These are phyloP conservation scores for Diorhabda elongata DNA, from an alignment of 1,140 invertebrate genomes.

Conservation along the genomic window DNA sequence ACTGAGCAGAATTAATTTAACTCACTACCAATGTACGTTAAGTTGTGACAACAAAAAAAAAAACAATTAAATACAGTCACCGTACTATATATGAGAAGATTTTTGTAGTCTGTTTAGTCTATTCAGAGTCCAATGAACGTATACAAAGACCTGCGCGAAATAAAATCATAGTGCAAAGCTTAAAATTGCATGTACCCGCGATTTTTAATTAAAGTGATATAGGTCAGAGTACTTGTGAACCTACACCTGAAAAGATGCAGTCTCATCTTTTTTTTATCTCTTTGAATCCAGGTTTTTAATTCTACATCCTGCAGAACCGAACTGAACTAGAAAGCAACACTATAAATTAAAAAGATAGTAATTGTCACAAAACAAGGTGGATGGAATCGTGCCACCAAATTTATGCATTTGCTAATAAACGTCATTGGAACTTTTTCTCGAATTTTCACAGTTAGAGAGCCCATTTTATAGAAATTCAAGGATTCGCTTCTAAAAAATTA, in stretches of 20 bases:
- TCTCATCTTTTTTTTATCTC: not conserved
- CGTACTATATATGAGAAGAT: no score
- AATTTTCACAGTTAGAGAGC: no score
- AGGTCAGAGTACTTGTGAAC: conserved; percentile 13
- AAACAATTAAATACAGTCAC: no score
- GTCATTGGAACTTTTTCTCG: no score
- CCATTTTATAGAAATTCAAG: no score
- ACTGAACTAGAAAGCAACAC: not conserved
- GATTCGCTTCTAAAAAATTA: no score
- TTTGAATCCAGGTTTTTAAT: not conserved
- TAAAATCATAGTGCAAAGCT: conserved; percentile 4
- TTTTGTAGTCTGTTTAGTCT: not conserved
- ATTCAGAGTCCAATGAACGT: conserved; percentile 6
- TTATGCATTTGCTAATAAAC: no score
- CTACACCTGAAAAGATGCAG: conserved; percentile 4
- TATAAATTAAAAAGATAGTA: not conserved
- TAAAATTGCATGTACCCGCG: conserved; percentile 15
- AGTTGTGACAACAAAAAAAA: no score
- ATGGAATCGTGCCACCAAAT: no score
- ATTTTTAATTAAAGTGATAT: conserved; percentile 16
- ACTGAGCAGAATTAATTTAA: no score
- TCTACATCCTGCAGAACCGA: not conserved
- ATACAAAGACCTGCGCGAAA: conserved; percentile 5
- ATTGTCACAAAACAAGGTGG: no score
- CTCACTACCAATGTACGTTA: no score